Evolutionary conservation across 2,113 vertebrate genomes (phyloP).

Genomic region (Pollachius pollachius): DNA sequence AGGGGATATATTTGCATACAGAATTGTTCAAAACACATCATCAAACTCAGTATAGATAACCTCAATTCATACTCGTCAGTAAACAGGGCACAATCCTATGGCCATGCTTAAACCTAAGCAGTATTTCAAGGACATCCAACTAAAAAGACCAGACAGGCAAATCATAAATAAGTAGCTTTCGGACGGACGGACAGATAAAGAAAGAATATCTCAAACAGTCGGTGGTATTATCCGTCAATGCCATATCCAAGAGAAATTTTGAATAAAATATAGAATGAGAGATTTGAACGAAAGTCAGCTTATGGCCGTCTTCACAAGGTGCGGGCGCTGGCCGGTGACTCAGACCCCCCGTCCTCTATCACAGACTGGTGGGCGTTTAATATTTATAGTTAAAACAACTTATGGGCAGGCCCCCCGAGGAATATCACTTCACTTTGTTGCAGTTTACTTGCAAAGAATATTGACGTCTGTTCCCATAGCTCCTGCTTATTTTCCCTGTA

Average conservation of each 20-base stretch:
- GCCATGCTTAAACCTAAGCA: too few species aligned
- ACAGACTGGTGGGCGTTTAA: slow-evolving; percentile 69
- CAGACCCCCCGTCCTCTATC: slow-evolving; percentile 70
- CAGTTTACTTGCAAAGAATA: slow-evolving; percentile 71
- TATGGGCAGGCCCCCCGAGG: slow-evolving; percentile 73
- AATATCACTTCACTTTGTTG: slow-evolving; percentile 62
- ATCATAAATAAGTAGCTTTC: not conserved
- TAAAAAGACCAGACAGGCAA: too few species aligned
- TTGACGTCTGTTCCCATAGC: slow-evolving; percentile 62
- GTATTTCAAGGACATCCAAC: too few species aligned
- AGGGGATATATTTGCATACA: too few species aligned
- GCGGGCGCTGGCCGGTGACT: slow-evolving; percentile 67
- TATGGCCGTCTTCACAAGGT: slow-evolving; percentile 58
- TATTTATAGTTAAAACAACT: slow-evolving; percentile 76
- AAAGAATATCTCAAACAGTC: not conserved
- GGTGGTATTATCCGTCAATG: slow-evolving; percentile 29
- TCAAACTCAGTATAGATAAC: too few species aligned
- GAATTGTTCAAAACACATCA: too few species aligned
- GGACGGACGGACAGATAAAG: slow-evolving; percentile 6
- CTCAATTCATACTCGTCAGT: too few species aligned
- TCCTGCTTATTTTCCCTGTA: slow-evolving; percentile 25
- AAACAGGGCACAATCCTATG: too few species aligned
- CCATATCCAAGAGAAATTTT: slow-evolving; percentile 39
- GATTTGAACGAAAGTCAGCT: slow-evolving; percentile 64
- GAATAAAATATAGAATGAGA: slow-evolving; percentile 58